Base-by-base conservation (phyloP, 2,113 vertebrate species). In the Archocentrus centrarchus region DNA sequence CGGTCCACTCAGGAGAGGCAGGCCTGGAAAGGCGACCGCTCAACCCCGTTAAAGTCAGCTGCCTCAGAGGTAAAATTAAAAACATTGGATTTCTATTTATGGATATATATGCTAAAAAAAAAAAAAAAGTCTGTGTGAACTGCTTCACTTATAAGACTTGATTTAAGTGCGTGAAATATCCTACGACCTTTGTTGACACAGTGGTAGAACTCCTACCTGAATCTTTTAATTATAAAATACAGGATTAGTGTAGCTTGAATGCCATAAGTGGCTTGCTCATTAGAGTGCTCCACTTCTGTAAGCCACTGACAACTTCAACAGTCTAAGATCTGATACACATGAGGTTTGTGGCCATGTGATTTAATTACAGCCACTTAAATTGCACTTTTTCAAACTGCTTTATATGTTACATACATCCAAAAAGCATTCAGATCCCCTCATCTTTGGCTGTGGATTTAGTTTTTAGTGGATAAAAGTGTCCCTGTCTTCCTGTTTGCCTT, bases 11-110 rank as follows among this genome's bases (percentile, higher is more conserved):
- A 91, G 98, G 97, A 94, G 98, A 99, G 90, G 95, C 97, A 39
- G 98, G 98, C 92, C 97, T 98, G 83, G 98, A 99, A 96, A 97
- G 98, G 95, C 97, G 98, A 80, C 98, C 98, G 80, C 97, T 99
- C 94, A 99, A 99, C 97, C 98, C 98, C 59, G 96, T 99, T 96
- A 99, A 99, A 97, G 98, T 99, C 96, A 98, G 97, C 95, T 99
- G 98, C 96, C 98, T 99, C 96, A 97, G 98, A 99, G 98, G 98
- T 99, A 98, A 24, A 22, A 70, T 5, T 47, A 11, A 15, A 47
- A 18, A 9, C 37, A 39, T 6, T 35, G 35, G 6, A 7, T 35
- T 35, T 35, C 6, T 35, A 35, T 35, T 35, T 35, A 7, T 35
- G 35, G 35, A 7, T 35, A 7, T 35, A 7, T 35, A 7, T 35